Conservation (phyloP, 2,888 invertebrate genomes). For the Romanomermis culicivorax region DNA sequence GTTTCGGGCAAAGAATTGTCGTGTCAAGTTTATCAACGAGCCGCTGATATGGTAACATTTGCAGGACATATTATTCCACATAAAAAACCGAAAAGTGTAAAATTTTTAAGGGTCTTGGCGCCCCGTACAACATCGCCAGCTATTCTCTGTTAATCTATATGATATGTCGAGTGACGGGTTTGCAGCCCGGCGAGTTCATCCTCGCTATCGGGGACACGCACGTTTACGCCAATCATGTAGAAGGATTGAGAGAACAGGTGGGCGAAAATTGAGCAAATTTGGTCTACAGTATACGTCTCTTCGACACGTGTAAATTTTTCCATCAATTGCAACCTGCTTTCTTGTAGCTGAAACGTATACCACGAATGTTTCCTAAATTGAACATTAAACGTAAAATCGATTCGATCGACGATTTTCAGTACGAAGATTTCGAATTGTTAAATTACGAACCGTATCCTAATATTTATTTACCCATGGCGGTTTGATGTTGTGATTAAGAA, state of each 20-base stretch:
- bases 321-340: too few species aligned
- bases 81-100: too few species aligned
- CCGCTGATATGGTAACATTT: slow-evolving; percentile 66
- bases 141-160: slow-evolving; percentile 78
- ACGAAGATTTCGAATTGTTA: slow-evolving; percentile 58
- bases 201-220: slow-evolving; percentile 87
- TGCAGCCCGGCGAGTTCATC: slow-evolving; percentile 76
- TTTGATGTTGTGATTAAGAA: slow-evolving; percentile 33
- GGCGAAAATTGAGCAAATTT: too few species aligned
- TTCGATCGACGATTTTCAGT: slow-evolving; percentile 56
- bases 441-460: slow-evolving; percentile 66
- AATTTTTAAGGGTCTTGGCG: slow-evolving; percentile 52
- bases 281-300: too few species aligned
- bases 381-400: slow-evolving; percentile 45
- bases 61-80: not conserved
- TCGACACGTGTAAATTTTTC: too few species aligned
- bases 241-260: slow-evolving; percentile 56
- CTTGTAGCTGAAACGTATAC: too few species aligned
- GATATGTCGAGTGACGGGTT: slow-evolving; percentile 78
- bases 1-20: slow-evolving; percentile 58
- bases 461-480: slow-evolving; percentile 74
- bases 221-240: slow-evolving; percentile 66
- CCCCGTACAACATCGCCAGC: slow-evolving; percentile 92
- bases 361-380: too few species aligned
- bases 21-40: slow-evolving; percentile 79